Evolutionary conservation across 2,797 vertebrate genomes (phyloP), one percentile per base, ranked within the genome.

Genomic region (Setipinna tenuifilis): DNA sequence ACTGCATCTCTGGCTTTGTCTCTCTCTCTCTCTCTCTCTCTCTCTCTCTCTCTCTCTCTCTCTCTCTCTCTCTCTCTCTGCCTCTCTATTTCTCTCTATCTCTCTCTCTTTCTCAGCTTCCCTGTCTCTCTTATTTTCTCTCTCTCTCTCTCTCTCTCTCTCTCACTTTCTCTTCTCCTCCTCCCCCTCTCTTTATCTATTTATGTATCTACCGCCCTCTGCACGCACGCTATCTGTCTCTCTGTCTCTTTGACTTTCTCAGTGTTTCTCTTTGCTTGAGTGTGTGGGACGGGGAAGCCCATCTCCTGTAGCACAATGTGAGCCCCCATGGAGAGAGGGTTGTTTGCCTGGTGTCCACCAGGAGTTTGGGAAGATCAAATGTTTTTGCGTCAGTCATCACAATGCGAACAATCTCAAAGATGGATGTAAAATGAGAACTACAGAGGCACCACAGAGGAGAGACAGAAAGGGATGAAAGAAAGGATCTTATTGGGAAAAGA

Each of bases 371-470:
- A 16, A 44, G 31, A 78, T 78, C 35, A 44, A 78, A 78, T 78
- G 71, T 78, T 21, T 59, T 78, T 78, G 71, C 5, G 19, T 35
- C 16, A 41, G 31, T 78, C 89, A 86, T 88, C 92, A 93, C 93
- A 92, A 93, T 92, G 92, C 88, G 92, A 92, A 94, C 91, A 90
- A 82, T 85, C 41, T 91, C 91, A 91, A 85, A 90, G 90, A 87
- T 89, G 90, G 83, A 54, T 28, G 87, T 89, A 83, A 84, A 89
- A 89, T 88, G 87, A 90, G 81, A 87, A 61, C 86, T 84, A 4
- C 31, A 44, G 31, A 17, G 71, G 41, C 35, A 78, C 17, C 17
- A 44, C 31, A 41, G 71, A 41, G 17, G 19, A 78, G 35, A 21
- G 19, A 78, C 31, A 44, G 19, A 78, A 17, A 44, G 17, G 71